A percentile compares a stretch with the other conserved stretches of the same genome.
Conservation (phyloP, 2,797 vertebrate genomes). For the Harpagifer antarcticus region DNA sequence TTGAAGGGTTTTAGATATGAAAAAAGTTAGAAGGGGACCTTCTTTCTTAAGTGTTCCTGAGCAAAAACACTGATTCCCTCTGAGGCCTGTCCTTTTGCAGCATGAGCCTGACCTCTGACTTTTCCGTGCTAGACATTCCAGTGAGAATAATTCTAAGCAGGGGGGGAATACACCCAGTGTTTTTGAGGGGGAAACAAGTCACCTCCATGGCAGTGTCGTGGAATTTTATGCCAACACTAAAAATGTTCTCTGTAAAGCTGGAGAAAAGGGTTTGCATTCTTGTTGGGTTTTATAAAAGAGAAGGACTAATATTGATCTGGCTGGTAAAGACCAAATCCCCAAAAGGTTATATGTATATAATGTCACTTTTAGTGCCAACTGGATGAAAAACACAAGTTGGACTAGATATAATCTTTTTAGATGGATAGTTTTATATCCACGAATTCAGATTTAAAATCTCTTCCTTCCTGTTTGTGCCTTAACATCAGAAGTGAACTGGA, state of each 20-base stretch:
- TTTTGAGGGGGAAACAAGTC: constrained; percentile 36
- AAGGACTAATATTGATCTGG: too few species aligned
- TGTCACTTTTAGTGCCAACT: not conserved
- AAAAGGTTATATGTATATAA: too few species aligned
- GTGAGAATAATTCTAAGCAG: not conserved
- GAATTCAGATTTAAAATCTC: constrained; percentile 18
- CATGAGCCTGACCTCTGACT: constrained; percentile 43
- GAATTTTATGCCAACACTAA: not conserved
- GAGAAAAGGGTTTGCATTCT: too few species aligned
- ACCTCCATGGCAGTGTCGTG: constrained; percentile 1
- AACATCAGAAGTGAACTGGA: constrained; percentile 14
- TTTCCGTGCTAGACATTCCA: constrained; percentile 5
- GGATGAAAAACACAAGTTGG: not conserved
- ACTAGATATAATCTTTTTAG: not conserved
- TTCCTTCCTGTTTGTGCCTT: constrained; percentile 31
- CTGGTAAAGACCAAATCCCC: not conserved
- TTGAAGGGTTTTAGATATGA: not conserved
- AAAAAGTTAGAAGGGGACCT: not conserved
- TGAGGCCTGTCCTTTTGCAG: not conserved
- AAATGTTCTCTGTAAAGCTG: not conserved
- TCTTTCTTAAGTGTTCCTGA: not conserved
- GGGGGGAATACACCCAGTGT: not conserved
- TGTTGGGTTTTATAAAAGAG: too few species aligned
- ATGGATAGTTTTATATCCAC: constrained; percentile 2
- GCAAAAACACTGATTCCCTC: constrained; percentile 1